Percentiles rank a stretch among this genome's conserved stretches.
phyloP scores from a whole-genome alignment of 1,140 invertebrate genomes.

The Lordiphosa stackelbergi region DNA sequence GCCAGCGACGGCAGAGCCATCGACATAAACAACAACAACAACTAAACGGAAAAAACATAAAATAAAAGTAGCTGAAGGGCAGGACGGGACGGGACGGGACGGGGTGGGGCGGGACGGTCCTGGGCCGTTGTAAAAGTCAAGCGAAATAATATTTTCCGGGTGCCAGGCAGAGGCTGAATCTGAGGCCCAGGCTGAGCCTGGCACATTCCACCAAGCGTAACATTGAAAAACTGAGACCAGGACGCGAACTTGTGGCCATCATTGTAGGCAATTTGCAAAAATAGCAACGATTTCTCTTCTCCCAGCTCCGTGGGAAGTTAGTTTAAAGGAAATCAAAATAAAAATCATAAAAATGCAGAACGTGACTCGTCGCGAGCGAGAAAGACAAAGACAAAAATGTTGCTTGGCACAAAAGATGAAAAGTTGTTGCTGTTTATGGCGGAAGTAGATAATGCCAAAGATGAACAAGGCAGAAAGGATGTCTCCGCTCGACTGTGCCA shows the following conservation, averaged over 20 bases:
- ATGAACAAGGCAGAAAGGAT: conserved; percentile 62
- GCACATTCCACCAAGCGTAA: conserved; percentile 47
- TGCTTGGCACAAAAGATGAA: conserved; percentile 70
- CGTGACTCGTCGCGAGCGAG: conserved; percentile 43
- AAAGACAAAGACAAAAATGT: conserved; percentile 6
- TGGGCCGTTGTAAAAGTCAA: conserved; percentile 70
- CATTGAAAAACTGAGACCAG: conserved; percentile 39
- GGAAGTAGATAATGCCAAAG: conserved; percentile 74
- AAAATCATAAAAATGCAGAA: conserved; percentile 74
- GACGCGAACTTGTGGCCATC: conserved; percentile 67
- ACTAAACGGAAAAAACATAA: conserved; percentile 53
- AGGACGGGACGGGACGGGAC: background rate
- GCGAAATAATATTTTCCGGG: conserved; percentile 75
- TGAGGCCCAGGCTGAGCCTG: conserved; percentile 55
- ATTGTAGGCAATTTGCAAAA: conserved; percentile 75
- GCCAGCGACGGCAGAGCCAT: conserved; percentile 32
- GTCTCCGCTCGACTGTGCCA: conserved; percentile 16
- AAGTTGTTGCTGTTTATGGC: conserved; percentile 75
- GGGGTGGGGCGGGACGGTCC: conserved; percentile 17
- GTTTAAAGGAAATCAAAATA: conserved; percentile 75
- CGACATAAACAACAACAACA: conserved; percentile 61
- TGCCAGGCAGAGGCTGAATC: conserved; percentile 58
- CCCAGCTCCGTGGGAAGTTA: conserved; percentile 40
- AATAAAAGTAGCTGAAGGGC: conserved; percentile 49
- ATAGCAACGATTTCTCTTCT: conserved; percentile 62